Conservation (phyloP, 2,797 vertebrate genomes). For the Cyclura pinguis region DNA sequence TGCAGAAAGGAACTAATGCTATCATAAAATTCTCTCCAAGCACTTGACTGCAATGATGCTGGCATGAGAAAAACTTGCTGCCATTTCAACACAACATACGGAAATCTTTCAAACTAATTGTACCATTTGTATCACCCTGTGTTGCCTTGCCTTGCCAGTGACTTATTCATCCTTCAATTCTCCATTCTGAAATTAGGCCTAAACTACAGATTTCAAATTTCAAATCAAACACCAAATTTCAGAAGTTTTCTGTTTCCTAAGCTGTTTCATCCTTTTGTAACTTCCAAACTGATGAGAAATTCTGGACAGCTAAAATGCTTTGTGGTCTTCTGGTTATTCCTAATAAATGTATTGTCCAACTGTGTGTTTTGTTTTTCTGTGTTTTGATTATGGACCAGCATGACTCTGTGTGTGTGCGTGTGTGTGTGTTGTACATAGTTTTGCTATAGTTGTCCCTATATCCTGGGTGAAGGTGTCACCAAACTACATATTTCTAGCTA, state of each 20-base stretch:
- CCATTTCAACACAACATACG: background rate
- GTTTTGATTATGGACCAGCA: too few species aligned
- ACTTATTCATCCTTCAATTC: too few species aligned
- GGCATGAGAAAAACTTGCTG: background rate
- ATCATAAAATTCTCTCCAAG: background rate
- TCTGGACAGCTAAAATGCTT: background rate
- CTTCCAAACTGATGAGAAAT: background rate
- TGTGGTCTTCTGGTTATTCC: background rate
- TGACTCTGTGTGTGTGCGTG: too few species aligned
- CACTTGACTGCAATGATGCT: background rate
- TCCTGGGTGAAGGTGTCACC: background rate
- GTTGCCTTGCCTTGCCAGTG: background rate
- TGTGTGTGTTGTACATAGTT: background rate
- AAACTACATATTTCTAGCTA: slow-evolving; percentile 37
- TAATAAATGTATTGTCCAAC: background rate
- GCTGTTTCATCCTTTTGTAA: background rate
- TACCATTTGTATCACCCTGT: background rate
- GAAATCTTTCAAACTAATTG: background rate
- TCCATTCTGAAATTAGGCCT: background rate
- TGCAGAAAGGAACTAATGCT: background rate
- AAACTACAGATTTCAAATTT: background rate
- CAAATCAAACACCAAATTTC: background rate
- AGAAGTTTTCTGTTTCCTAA: background rate
- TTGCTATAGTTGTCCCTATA: background rate
- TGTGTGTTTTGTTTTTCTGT: background rate